phyloP scores from a whole-genome alignment of 2,888 invertebrate genomes.

The Limulus polyphemus region DNA sequence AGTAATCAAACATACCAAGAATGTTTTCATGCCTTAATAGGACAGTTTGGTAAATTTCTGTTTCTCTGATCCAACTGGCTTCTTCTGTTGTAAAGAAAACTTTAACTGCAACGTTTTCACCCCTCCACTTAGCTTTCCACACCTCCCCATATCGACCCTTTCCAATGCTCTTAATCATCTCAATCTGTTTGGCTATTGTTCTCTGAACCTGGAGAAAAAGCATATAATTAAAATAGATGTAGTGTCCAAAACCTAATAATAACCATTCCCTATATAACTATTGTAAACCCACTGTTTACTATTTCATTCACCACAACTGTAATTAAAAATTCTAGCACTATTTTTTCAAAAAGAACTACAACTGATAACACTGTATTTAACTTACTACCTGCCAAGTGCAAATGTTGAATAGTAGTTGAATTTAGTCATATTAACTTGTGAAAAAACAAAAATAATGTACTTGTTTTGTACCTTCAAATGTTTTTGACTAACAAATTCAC shows the following conservation, averaged over 20 bases:
- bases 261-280: no score
- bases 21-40: conserved; percentile 89
- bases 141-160: conserved; percentile 86
- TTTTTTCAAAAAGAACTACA: no score
- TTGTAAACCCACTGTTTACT: no score
- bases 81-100: conserved; percentile 81
- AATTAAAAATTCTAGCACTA: no score
- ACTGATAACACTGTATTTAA: no score
- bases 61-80: conserved; percentile 84
- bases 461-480: no score
- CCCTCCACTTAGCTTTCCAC: conserved; percentile 91
- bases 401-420: no score
- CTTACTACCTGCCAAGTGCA: no score
- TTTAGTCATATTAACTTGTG: no score
- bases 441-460: no score
- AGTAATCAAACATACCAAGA: conserved; percentile 45
- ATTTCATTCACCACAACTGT: no score
- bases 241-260: neutral
- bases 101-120: conserved; percentile 96
- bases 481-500: no score
- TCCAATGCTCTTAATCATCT: conserved; percentile 63
- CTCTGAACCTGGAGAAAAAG: conserved; percentile 50
- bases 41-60: conserved; percentile 87
- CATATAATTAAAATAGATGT: neutral
- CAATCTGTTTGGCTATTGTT: conserved; percentile 84